A percentile compares a stretch with the other conserved stretches of the same genome.
phyloP scores from a whole-genome alignment of 1,140 invertebrate genomes.

The Chionoecetes opilio region DNA sequence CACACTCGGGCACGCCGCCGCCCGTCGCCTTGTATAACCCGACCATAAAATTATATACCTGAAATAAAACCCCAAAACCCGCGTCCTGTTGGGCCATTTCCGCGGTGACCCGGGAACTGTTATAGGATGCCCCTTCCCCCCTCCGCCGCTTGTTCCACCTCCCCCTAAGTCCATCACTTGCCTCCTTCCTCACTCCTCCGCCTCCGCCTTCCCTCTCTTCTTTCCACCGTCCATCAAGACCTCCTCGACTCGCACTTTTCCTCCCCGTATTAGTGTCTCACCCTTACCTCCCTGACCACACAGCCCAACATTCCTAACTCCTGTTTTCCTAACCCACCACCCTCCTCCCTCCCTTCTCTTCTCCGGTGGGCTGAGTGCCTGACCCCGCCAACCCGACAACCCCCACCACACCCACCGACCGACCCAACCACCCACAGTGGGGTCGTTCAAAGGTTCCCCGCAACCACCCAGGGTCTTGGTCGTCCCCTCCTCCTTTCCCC shows the following conservation, averaged over 20 bases:
- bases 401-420: constrained; percentile 22
- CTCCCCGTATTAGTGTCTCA: constrained; percentile 16
- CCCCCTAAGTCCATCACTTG: background rate
- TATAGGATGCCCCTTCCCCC: background rate
- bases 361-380: constrained; percentile 22
- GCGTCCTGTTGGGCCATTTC: background rate
- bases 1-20: background rate
- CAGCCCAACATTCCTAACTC: constrained; percentile 18
- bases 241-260: constrained; percentile 25
- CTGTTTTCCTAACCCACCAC: constrained; percentile 27
- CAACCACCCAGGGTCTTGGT: constrained; percentile 5
- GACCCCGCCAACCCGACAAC: background rate
- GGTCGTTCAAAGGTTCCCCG: constrained; percentile 15
- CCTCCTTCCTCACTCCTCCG: background rate
- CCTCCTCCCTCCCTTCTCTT: background rate
- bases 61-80: constrained; percentile 46
- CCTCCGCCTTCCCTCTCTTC: constrained; percentile 1
- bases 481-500: background rate
- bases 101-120: constrained; percentile 14
- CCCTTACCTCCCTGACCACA: constrained; percentile 24
- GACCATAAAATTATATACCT: constrained; percentile 53
- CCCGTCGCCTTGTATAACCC: constrained; percentile 30
- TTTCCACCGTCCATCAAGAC: constrained; percentile 25
- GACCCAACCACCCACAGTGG: constrained; percentile 23
- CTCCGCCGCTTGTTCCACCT: background rate